Evolutionary conservation across 2,888 invertebrate genomes (phyloP).

Genomic region (Prosapia bicincta): DNA sequence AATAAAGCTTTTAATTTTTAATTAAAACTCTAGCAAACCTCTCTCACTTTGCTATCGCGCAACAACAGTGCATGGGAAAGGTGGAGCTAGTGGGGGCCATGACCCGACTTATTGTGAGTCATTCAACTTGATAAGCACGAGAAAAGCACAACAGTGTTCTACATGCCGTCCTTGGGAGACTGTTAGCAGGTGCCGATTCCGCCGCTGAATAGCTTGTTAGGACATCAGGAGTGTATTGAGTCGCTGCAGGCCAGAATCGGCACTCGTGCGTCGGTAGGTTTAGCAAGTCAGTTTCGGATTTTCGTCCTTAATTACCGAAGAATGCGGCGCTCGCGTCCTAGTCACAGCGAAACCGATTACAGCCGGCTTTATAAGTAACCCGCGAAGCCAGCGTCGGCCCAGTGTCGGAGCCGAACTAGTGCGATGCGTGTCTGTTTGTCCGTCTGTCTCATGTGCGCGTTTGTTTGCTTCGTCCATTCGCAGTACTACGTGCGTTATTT

Average conservation of each 20-base stretch:
- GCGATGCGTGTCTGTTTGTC: neutral
- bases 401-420: neutral
- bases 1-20: too few species aligned
- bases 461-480: neutral
- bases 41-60: too few species aligned
- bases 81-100: too few species aligned
- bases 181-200: too few species aligned
- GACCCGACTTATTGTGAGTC: neutral
- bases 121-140: neutral
- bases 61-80: too few species aligned
- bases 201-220: neutral
- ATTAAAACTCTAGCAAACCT: too few species aligned
- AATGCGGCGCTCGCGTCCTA: neutral
- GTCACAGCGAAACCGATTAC: neutral
- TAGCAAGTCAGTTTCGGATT: neutral
- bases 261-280: neutral
- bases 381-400: neutral
- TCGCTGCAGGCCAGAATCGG: too few species aligned
- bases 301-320: neutral
- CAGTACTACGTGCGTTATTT: slow-evolving; percentile 15
- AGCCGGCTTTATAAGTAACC: neutral
- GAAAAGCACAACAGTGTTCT: neutral
- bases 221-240: neutral
- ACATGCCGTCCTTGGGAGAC: too few species aligned
- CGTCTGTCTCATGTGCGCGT: neutral